Base-by-base conservation (phyloP, 1,140 invertebrate genomes). In the Oryzaephilus surinamensis region DNA sequence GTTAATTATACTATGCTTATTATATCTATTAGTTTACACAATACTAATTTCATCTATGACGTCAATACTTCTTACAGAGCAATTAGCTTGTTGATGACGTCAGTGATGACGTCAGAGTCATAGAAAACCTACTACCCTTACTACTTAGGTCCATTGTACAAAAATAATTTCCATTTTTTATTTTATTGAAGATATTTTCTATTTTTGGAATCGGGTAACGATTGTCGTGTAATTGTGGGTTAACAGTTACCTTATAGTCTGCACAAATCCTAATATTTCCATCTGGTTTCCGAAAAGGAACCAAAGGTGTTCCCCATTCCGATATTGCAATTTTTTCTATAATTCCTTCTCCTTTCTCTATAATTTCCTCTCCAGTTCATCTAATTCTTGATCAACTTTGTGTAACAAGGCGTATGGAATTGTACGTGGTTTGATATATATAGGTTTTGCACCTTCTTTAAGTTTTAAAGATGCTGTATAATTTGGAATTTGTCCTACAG, bases 271-370 rank as follows among this genome's bases (percentile, higher is more conserved):
- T 34, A 2, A 62, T 43, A 24, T 33, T 38, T 15, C 60, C 60
- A 45, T 64, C 52, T 8, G 45, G 4, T 46, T 63, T 66, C 27
- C 48, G 50, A 2, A 63, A 46, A 2, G 52, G 40, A 1, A 63
- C 49, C 12, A 65, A 35, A 3, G 66, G 61, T n/a, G 62, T 54
- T n/a, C 60, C 62, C 59, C 62, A 69, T 24, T 65, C 56, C 14
- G 48, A 53, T 5, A 36, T 46, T 29, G 48, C 38, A 0, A 46
- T 28, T 27, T 45, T 42, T 16, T 38, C 30, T 8, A 58, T 47
- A 8, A 58, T 47, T 1, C 49, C 47, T 5, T 38, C 39, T n/a
- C n/a, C n/a, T n/a, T n/a, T n/a, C n/a, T n/a, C n/a, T n/a, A n/a
- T n/a, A n/a, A n/a, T n/a, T n/a, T n/a, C 23, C 33, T 7, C 26